Evolutionary conservation across 2,888 invertebrate genomes (phyloP), one percentile per base, ranked within the genome.

Genomic region (Sthenelais limicola): DNA sequence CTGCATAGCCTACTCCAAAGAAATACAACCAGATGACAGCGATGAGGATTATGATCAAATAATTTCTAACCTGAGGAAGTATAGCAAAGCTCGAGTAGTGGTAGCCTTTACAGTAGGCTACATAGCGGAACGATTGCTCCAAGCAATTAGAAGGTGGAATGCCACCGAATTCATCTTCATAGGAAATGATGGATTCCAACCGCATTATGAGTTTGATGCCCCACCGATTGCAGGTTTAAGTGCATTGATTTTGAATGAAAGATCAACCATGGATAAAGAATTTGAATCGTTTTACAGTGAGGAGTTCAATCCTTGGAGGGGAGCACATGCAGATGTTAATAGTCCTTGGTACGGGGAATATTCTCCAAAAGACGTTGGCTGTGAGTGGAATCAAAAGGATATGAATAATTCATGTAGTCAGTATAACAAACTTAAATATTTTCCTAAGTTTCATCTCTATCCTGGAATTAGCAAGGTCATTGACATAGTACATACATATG

Each of bases 31-130:
- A 26, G 62, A 62, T 43, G 35, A 38, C 38, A 21, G 26, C 1
- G 4, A 26, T 7, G n/a, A 28, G n/a, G 49, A 48, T 12, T 67
- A 48, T 48, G 48, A 48, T 24, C 5, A 30, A 18, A 28, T 67
- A 7, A n/a, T 48, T 9, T 3, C 9, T 3, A n/a, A 48, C 5
- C 32, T 48, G 28, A 67, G 15, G 28, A 47, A 48, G 48, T n/a
- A 67, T 48, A 12, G 92, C 18, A 93, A 93, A 85, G 92, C 93
- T 58, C 92, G 92, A 58, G 91, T 92, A 24, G 67, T 71, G 15
- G 66, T 67, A 7, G n/a, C 48, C 18, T 71, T 66, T 43, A 33
- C 49, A n/a, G 32, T 68, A 32, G 56, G 43, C 1, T 5, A 1
- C 2, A 35, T 38, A 38, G 35, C 38, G 1, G 1, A 15, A 15